Evolutionary conservation across 23 tunicate genomes (phyloP), one percentile per base, ranked within the genome.

Genomic region (Styela clava): DNA sequence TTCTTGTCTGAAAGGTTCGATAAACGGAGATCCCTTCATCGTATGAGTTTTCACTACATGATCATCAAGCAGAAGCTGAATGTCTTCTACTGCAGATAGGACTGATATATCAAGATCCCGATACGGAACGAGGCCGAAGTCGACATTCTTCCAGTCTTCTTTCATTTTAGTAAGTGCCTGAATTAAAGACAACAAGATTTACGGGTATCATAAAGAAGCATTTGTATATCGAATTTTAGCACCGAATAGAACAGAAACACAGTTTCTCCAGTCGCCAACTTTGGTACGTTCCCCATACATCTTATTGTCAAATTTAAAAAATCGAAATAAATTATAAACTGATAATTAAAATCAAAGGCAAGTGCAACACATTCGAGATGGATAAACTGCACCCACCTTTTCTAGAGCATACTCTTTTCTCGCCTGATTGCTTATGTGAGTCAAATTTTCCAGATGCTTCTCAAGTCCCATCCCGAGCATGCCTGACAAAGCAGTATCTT

Each of bases 11-110:
- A 91, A 91, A 2, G 97, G 97, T 25, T 82, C 84, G 37, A 91
- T 91, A 61, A 91, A 91, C 19, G 97, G 97, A 24, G 97, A 91
- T 27, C 97, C 97, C 63, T 91, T 91, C 97, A 91, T 91, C 0
- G 97, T 91, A 81, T 91, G 97, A 0, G 97, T 91, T 78, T 91
- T 91, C 61, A 91, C 97, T 62, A 91, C 87, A 74, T 91, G 97
- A 65, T 91, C 97, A 78, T 91, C 97, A 30, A 91, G 78, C 19
- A 91, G 83, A 69, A 86, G 83, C 36, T 91, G 97, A 71, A 91
- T 85, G 56, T 91, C 97, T 67, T 91, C 97, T 35, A 91, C 97
- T 16, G 97, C 87, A 2, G 87, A 82, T 37, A 91, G 90, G 64
- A 91, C 88, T 26, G 85, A 62, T 16, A 91, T 36, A 23, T 86